Base-by-base conservation (phyloP, 2,888 invertebrate species). In the Acronicta leporina region DNA sequence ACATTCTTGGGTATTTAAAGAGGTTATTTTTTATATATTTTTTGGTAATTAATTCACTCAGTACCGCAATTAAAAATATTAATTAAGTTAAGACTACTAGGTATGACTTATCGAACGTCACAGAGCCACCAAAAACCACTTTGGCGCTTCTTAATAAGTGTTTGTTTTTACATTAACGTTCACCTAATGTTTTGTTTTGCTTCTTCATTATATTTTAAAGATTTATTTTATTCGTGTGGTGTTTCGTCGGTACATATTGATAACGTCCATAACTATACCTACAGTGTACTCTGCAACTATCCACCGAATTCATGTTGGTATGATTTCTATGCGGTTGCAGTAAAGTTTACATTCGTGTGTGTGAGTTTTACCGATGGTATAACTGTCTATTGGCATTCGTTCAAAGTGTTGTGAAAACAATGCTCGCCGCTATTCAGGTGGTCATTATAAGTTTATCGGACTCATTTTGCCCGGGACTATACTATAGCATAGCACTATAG, bases 401-500 rank as follows among this genome's bases (percentile, higher is more conserved):
- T 79, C 77, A 75, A 75, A 77, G 69, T 72, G 69, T 73, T 77
- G 68, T 67, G 70, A 68, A 75, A 75, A 77, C 72, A 81, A 80
- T 79, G 68, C 63, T 58, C 56, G 55, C 68, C 54, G 59, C 62
- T 72, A 61, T 75, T 77, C 73, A 75, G 74, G 73, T 77, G 71
- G 66, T 65, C 69, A 66, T 73, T 79, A 81, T 62, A 69, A 68
- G 73, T 80, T 75, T 78, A 67, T 72, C 55, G 75, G 63, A 65
- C 66, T 65, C 71, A 47, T 68, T 76, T 58, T 53, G 62, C 48
- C 56, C 50, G 46, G 57, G 57, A 5, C n/a, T n/a, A n/a, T n/a
- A 54, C 47, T 25, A 64, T 62, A 62, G 52, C 54, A 15, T 55
- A 33, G 44, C 54, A 55, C 15, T 60, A 52, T 56, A 61, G 50